Percentiles rank a stretch among this genome's conserved stretches.
Evolutionary conservation across 2,888 invertebrate species (phyloP).

Genomic region (Leptothorax acervorum): DNA sequence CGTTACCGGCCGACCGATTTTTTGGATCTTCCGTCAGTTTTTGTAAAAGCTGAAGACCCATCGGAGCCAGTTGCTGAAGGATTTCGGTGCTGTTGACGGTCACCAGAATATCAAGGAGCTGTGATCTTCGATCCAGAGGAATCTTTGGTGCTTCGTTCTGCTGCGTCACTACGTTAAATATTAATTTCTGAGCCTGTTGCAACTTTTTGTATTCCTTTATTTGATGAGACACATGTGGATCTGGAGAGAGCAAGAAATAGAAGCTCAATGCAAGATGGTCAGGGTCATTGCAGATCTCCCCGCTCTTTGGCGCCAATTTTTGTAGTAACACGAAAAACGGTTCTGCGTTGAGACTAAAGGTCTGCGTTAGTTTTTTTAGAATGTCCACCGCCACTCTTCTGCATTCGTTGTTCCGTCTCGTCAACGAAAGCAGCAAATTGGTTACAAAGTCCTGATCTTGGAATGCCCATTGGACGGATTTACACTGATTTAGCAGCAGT

Average conservation of each 20-base stretch:
- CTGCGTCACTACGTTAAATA: constrained; percentile 83
- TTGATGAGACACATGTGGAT: constrained; percentile 84
- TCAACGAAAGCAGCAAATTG: constrained; percentile 87
- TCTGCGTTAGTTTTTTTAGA: constrained; percentile 85
- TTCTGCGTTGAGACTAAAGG: constrained; percentile 83
- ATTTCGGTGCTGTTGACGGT: constrained; percentile 86
- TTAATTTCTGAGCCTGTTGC: constrained; percentile 71
- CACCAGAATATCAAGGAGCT: constrained; percentile 86
- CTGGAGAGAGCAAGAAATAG: constrained; percentile 88
- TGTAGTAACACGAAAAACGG: constrained; percentile 84
- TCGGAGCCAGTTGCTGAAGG: constrained; percentile 83
- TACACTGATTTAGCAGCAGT: constrained; percentile 83
- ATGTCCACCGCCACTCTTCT: constrained; percentile 88
- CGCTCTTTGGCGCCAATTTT: constrained; percentile 86
- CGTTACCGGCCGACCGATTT: constrained; percentile 84
- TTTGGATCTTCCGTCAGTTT: constrained; percentile 76
- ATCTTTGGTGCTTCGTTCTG: constrained; percentile 77
- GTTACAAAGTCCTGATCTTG: constrained; percentile 83
- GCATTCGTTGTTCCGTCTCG: constrained; percentile 87
- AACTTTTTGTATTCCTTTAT: constrained; percentile 73
- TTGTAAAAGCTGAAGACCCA: constrained; percentile 81
- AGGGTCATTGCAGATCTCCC: constrained; percentile 89
- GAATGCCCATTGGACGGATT: constrained; percentile 79
- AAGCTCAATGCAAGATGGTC: constrained; percentile 89
- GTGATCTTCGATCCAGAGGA: constrained; percentile 86